Conservation (phyloP, 2,113 vertebrate species). For the Gnathonemus longibarbis region DNA sequence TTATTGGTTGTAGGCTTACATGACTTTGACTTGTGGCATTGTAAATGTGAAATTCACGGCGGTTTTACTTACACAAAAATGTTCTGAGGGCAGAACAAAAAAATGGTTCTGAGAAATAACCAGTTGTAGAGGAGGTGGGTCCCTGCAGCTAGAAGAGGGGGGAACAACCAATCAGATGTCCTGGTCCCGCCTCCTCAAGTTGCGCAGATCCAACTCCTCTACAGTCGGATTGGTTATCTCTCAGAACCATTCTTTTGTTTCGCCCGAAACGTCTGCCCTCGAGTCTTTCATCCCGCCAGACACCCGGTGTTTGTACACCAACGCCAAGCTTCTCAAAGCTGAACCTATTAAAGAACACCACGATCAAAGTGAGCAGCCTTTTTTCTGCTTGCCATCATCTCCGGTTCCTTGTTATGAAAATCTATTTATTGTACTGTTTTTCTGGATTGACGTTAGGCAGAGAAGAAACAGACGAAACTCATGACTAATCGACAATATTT, state of each 20-base stretch:
- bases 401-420: background rate
- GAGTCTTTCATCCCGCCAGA: background rate
- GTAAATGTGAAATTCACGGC: too few species aligned
- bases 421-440: background rate
- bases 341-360: background rate
- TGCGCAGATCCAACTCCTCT: too few species aligned
- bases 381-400: background rate
- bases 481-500: background rate
- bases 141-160: too few species aligned
- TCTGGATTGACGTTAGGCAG: background rate
- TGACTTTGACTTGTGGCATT: background rate
- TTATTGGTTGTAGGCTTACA: background rate
- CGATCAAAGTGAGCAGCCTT: background rate
- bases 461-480: background rate
- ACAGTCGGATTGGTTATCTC: too few species aligned
- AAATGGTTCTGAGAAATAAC: too few species aligned
- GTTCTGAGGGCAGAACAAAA: too few species aligned
- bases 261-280: background rate
- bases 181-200: too few species aligned
- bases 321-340: background rate
- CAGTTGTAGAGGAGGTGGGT: background rate
- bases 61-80: too few species aligned
- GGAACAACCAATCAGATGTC: too few species aligned
- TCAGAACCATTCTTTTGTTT: background rate
- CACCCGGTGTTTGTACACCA: background rate